These are phyloP conservation scores for Enhydra lutris DNA, from an alignment of 2,113 vertebrate genomes.

Conservation along the genomic window DNA sequence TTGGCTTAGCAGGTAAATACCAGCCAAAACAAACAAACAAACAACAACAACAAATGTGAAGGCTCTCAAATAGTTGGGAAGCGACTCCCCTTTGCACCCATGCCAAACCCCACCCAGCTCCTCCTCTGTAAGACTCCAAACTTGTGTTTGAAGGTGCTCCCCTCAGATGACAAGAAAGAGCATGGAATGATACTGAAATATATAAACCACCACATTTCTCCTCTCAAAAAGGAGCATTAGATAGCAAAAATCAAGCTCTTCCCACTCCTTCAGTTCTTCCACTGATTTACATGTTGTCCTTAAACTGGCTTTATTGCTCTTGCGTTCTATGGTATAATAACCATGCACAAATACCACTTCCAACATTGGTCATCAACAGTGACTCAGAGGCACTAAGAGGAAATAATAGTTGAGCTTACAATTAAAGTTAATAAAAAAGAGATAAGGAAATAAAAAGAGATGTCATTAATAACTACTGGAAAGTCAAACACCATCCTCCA, in stretches of 20 bases:
- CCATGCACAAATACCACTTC: not conserved
- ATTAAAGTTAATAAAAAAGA: not conserved
- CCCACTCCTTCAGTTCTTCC: not conserved
- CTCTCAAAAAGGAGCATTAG: not conserved
- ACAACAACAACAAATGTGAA: no score
- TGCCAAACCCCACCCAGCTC: not conserved
- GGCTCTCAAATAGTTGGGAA: not conserved
- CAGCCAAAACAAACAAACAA: not conserved
- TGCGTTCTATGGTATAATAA: fast-evolving
- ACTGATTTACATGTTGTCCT: no score
- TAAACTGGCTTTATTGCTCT: fast-evolving
- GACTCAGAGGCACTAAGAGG: not conserved
- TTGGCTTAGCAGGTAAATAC: not conserved
- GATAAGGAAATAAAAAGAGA: not conserved
- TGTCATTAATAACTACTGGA: not conserved
- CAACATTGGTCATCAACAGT: not conserved
- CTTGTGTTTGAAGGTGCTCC: not conserved
- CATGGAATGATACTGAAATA: not conserved
- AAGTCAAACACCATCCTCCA: not conserved
- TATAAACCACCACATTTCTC: not conserved
- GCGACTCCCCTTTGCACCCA: not conserved
- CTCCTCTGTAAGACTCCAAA: not conserved
- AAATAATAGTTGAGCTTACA: not conserved
- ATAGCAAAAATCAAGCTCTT: not conserved
- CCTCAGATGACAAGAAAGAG: not conserved